Evolutionary conservation across 2,113 vertebrate genomes (phyloP).

Genomic region (Nipponia nippon): DNA sequence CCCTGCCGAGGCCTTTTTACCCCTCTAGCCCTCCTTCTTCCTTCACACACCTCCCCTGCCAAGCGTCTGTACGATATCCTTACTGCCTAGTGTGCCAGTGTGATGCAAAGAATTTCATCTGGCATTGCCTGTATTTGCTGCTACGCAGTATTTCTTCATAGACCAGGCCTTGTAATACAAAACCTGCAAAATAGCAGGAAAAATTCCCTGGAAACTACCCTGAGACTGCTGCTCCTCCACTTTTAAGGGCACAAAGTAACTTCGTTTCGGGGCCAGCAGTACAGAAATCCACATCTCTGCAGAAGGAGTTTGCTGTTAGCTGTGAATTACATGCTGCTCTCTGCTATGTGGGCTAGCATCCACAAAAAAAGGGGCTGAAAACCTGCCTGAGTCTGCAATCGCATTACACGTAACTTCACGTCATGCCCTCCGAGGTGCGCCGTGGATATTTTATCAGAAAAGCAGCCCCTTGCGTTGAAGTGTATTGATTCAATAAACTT

Average conservation of each 20-base stretch:
- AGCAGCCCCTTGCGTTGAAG: not conserved
- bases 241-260: not conserved
- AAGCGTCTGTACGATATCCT: not conserved
- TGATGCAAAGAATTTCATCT: not conserved
- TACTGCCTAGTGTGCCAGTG: not conserved
- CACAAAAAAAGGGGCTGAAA: not conserved
- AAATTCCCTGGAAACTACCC: not conserved
- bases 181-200: not conserved
- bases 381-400: not conserved
- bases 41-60: not conserved
- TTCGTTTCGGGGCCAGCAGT: not conserved
- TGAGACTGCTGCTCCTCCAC: not conserved
- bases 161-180: not conserved
- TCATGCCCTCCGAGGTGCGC: not conserved
- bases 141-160: not conserved
- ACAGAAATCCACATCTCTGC: not conserved
- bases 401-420: not conserved
- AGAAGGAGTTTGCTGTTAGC: not conserved
- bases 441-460: conserved; percentile 13
- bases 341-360: conserved; percentile 4
- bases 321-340: not conserved
- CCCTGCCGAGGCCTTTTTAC: not conserved
- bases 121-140: not conserved
- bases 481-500: conserved; percentile 26
- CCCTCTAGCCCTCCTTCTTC: not conserved